Evolutionary conservation across 2,797 vertebrate species (phyloP), one percentile per base, ranked within the genome.

Genomic region (Trichosurus vulpecula): DNA sequence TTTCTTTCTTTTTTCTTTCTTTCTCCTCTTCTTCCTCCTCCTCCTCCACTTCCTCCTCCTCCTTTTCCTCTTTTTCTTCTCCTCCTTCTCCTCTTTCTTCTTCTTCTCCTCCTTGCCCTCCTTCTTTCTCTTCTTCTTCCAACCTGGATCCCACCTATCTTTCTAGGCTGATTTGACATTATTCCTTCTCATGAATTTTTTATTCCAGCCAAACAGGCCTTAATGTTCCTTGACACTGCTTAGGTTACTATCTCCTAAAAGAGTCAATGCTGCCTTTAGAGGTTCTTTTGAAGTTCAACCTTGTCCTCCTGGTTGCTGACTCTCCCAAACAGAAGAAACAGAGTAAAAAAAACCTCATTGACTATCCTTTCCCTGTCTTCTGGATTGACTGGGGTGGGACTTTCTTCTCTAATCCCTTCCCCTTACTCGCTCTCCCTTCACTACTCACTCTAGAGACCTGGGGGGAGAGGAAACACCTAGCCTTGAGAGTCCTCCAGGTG

Each of bases 21-120:
- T 31, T 30, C 57, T 29, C 29, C 29, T 27, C 57, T 31, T 58
- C 11, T 9, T 29, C n/a, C n/a, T 10, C n/a, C n/a, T n/a, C n/a
- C n/a, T n/a, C n/a, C n/a, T n/a, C n/a, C n/a, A n/a, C n/a, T n/a
- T n/a, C n/a, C n/a, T 9, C 27, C 29, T 11, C 9, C 8, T 31
- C 2, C 11, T 58, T 1, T 2, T 16, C 16, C 3, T 1, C 27
- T 30, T 12, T 29, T 3, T 31, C 4, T 1, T 3, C 3, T 10
- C 10, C 11, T 4, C 3, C 30, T 31, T 11, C 11, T 10, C 31
- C 11, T 31, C 30, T 3, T 9, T 12, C 1, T 31, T 10, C 30
- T 31, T 4, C 57, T 61, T 30, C 4, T 55, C 30, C 30, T 31
- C 13, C 2, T 31, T 9, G 10, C 22, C 31, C 4, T 66, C 31